Conservation (phyloP, 1,140 invertebrate species). For the Venustaconcha ellipsiformis region DNA sequence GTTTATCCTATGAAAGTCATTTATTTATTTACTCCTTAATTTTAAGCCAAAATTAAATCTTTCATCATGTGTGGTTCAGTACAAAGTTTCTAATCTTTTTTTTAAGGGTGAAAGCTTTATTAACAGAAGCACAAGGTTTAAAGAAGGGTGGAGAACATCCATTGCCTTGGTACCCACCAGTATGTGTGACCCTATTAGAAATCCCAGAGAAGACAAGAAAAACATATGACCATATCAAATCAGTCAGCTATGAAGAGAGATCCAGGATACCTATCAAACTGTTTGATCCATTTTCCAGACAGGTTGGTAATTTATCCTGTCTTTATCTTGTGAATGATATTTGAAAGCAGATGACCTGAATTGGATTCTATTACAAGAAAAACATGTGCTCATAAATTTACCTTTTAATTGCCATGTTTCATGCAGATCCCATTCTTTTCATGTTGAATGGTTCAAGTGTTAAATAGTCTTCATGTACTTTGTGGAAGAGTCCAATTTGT, state of each 20-base stretch:
- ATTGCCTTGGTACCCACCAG: constrained; percentile 82
- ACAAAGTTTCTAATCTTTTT: neutral
- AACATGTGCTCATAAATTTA: no score
- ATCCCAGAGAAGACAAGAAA: constrained; percentile 54
- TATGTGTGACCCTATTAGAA: constrained; percentile 72
- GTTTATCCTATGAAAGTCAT: no score
- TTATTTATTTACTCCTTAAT: no score
- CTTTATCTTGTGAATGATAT: no score
- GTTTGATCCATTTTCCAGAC: constrained; percentile 65
- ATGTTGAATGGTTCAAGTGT: no score
- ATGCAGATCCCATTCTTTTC: no score
- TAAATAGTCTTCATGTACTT: no score
- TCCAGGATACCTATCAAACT: constrained; percentile 64
- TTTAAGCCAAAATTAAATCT: no score
- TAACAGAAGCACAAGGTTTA: constrained; percentile 75
- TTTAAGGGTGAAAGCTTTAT: constrained; percentile 66
- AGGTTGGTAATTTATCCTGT: constrained; percentile 40
- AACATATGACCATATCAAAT: constrained; percentile 67
- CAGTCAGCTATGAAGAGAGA: constrained; percentile 63
- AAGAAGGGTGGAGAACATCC: constrained; percentile 75
- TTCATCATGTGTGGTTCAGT: neutral
- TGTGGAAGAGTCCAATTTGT: no score
- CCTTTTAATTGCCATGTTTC: no score
- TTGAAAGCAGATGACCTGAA: no score
- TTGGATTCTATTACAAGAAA: no score